Evolutionary conservation across 2,113 vertebrate genomes (phyloP).

Genomic region (Aplodontia rufa): DNA sequence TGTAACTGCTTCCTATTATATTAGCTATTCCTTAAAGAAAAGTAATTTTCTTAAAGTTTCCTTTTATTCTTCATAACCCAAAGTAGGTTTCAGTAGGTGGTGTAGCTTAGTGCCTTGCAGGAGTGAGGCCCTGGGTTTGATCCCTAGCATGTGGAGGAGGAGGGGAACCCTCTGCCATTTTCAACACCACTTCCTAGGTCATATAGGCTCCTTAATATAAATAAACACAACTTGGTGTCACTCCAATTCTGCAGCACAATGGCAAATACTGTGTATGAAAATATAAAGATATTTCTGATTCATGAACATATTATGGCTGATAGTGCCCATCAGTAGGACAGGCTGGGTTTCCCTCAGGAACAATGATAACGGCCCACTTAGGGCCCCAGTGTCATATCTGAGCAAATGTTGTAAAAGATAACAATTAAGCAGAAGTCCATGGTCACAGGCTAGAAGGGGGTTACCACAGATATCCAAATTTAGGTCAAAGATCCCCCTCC

Average conservation of each 20-base stretch:
- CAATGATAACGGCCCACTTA: neutral
- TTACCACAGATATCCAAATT: neutral
- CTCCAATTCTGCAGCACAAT: neutral
- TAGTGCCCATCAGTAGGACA: neutral
- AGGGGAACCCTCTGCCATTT: neutral
- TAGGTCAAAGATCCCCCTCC: neutral
- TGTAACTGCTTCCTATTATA: neutral
- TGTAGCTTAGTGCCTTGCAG: neutral
- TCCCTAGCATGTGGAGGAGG: neutral
- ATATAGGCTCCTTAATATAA: neutral
- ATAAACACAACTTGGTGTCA: neutral
- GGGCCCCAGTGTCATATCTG: neutral
- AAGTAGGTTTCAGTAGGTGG: neutral
- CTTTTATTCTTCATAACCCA: neutral
- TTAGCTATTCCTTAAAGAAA: neutral
- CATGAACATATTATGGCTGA: neutral
- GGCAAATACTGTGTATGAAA: neutral
- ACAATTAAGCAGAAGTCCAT: neutral
- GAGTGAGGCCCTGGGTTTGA: neutral
- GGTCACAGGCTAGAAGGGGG: neutral
- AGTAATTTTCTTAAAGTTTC: neutral
- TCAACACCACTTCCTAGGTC: neutral
- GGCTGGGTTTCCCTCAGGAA: neutral
- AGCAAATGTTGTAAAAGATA: constrained; percentile 20
- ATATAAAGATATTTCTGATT: neutral